Conservation (phyloP, 2,888 invertebrate species). For the Phlogophora meticulosa region DNA sequence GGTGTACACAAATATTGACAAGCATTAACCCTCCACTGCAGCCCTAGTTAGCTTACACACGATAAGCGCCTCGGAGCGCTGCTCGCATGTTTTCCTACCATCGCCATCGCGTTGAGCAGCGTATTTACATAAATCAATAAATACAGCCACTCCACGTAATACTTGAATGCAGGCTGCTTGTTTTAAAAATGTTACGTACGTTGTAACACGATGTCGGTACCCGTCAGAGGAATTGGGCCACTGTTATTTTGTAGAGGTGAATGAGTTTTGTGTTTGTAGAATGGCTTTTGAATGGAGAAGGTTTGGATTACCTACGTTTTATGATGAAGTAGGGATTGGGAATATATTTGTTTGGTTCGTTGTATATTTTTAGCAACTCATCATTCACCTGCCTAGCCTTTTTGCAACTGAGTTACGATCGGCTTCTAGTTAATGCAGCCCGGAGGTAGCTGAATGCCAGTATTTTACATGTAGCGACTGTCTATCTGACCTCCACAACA, state of each 20-base stretch:
- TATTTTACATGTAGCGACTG: no score
- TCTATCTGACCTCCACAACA: no score
- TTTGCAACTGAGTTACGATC: no score
- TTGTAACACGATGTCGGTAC: not conserved
- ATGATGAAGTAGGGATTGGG: not conserved
- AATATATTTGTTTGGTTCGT: not conserved
- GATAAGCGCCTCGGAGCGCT: constrained; percentile 42
- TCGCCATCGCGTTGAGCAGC: constrained; percentile 46
- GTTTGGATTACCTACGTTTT: not conserved
- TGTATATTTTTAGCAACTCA: not conserved
- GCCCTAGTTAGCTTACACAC: constrained; percentile 48
- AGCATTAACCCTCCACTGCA: constrained; percentile 32
- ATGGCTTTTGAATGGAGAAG: not conserved
- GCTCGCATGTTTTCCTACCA: constrained; percentile 54
- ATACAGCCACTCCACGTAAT: constrained; percentile 48
- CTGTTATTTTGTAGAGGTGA: not conserved
- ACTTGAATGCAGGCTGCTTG: constrained; percentile 32
- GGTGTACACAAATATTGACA: constrained; percentile 44
- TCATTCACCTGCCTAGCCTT: no score
- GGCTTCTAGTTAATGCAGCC: no score
- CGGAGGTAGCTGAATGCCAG: no score
- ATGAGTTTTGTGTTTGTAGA: not conserved
- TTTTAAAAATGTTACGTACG: constrained; percentile 52
- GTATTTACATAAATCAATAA: constrained; percentile 82
- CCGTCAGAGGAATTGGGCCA: constrained; percentile 19